phyloP scores from a whole-genome alignment of 1,140 invertebrate genomes.

The Planococcus citri region DNA sequence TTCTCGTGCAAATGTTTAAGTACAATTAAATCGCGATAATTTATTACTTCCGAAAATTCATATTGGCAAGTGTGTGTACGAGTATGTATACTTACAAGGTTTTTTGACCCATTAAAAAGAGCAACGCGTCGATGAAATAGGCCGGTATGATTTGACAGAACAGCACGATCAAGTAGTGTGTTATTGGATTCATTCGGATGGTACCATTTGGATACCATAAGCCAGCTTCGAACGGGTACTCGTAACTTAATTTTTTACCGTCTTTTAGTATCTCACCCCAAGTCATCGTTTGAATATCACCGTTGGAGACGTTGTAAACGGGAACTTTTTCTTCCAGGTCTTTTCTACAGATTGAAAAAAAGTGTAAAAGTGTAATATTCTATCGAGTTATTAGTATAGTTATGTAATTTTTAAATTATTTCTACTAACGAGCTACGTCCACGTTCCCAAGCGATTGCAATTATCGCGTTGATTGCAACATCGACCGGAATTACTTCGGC shows the following conservation, averaged over 20 bases:
- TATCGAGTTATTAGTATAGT: no score
- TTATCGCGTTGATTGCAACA: constrained; percentile 46
- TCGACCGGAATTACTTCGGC: constrained; percentile 54
- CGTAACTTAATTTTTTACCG: constrained; percentile 33
- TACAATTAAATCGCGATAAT: no score
- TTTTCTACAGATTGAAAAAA: no score
- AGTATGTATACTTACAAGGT: constrained; percentile 56
- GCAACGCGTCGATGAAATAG: constrained; percentile 45
- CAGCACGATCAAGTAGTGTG: constrained; percentile 42
- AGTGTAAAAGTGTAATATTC: no score
- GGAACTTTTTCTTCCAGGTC: constrained; percentile 37
- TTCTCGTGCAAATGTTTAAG: no score
- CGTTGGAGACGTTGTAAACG: constrained; percentile 58
- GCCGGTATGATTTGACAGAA: constrained; percentile 49
- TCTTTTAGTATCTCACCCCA: constrained; percentile 48
- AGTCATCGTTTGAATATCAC: constrained; percentile 47
- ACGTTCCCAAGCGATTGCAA: constrained; percentile 41
- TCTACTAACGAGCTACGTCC: constrained; percentile 26
- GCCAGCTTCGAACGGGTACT: constrained; percentile 43
- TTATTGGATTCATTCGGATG: constrained; percentile 41
- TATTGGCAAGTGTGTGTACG: constrained; percentile 22
- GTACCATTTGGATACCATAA: constrained; percentile 49
- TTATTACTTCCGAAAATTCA: background rate
- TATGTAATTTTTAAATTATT: background rate
- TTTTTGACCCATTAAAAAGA: constrained; percentile 44